Evolutionary conservation across 2,113 vertebrate genomes (phyloP), one percentile per base, ranked within the genome.

Genomic region (Pteropus alecto): DNA sequence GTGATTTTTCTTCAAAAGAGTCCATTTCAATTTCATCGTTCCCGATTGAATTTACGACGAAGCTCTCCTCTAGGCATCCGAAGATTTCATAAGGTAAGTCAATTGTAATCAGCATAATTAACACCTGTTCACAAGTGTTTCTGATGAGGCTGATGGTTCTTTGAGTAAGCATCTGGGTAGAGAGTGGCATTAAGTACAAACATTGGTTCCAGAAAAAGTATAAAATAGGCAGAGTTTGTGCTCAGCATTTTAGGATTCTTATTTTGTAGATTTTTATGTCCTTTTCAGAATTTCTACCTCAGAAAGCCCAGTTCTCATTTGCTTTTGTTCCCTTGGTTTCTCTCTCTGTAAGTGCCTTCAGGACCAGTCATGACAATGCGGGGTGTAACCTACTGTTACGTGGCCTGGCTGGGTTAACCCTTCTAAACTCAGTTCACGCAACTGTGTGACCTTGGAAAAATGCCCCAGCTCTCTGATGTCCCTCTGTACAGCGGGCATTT

Each of bases 1-100:
- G 43, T 71, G 6, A 95, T 77, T 96, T 86, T 28, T 76, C 92
- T 97, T 97, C 38, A 95, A 96, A 97, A 30, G 7, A 87, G 48
- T 41, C 56, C 30, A 35, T 94, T 96, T 96, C 3, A 33, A 93
- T 30, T 68, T 93, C 21, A 78, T 97, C 93, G 8, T 6, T 92
- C 15, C 74, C 73, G 91, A 2, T 19, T 16, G 28, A 22, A 79
- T 85, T 93, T 63, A 82, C 13, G 87, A 43, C 28, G 4, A 10
- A 41, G 8, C 90, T 96, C 35, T 96, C 0, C 83, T 95, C 95
- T 22, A 38, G 90, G 48, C 13, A 86, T 83, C 94, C 78, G 90
- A 97, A 95, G n/a, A n/a, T 76, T 13, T 58, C 11, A 76, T 92
- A 43, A 93, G 51, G 24, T 97, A 84, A 93, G 56, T 81, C 87